These are phyloP conservation scores for Lycaena phlaeas DNA, from an alignment of 2,888 invertebrate genomes.

Conservation along the genomic window DNA sequence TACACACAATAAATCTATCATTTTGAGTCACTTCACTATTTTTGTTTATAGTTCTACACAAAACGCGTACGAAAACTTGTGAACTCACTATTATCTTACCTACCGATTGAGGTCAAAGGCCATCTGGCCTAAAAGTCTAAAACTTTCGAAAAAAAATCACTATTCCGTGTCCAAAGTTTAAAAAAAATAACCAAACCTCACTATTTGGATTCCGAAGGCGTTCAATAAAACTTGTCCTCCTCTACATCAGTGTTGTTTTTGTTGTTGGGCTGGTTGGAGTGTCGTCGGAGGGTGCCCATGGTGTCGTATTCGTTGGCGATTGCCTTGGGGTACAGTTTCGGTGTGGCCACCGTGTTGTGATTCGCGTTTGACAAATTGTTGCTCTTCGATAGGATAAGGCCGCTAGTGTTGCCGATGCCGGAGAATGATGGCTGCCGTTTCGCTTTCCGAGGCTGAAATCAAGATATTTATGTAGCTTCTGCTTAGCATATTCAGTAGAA, in stretches of 20 bases:
- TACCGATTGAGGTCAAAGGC: too few relatives aligned
- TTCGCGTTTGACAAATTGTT: conserved; percentile 75
- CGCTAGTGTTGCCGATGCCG: conserved; percentile 63
- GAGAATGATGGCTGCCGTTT: conserved; percentile 83
- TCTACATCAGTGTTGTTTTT: conserved; percentile 75
- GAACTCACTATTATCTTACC: too few relatives aligned
- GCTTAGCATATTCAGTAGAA: too few relatives aligned
- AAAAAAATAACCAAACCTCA: too few relatives aligned
- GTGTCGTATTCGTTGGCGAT: conserved; percentile 83
- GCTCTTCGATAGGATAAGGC: conserved; percentile 68
- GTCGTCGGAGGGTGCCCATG: conserved; percentile 81
- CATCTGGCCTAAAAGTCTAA: too few relatives aligned
- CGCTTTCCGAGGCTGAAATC: conserved; percentile 57
- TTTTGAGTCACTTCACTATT: too few relatives aligned
- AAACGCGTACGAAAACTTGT: too few relatives aligned
- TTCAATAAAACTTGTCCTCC: conserved; percentile 78
- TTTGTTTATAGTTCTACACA: too few relatives aligned
- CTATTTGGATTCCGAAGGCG: neutral
- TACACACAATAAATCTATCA: too few relatives aligned
- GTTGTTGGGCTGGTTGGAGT: conserved; percentile 81
- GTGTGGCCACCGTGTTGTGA: conserved; percentile 73
- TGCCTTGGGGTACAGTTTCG: conserved; percentile 79
- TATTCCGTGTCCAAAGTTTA: too few relatives aligned
- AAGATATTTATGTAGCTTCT: neutral
- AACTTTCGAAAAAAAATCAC: too few relatives aligned